Evolutionary conservation across 2,888 invertebrate species (phyloP), one percentile per base, ranked within the genome.

Genomic region (Erebia palarica): DNA sequence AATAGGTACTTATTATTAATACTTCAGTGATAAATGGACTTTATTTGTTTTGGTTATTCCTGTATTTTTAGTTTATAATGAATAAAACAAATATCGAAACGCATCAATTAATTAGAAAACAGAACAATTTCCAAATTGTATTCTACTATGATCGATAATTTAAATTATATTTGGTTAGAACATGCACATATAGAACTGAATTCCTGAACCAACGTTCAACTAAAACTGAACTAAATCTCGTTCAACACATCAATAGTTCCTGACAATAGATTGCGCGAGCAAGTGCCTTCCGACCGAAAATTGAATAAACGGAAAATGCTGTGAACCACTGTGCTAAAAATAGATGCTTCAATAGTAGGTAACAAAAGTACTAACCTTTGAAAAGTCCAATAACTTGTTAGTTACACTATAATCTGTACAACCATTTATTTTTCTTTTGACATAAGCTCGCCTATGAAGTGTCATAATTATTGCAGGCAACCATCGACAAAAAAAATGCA

Each of bases 181-280:
- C 57, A 65, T 55, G 65, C 53, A n/a, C 65, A 49, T 53, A 49
- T 18, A 60, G 27, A 69, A 67, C 63, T 59, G 21, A 69, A 64
- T 59, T 66, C 44, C 47, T 63, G 51, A 51, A 65, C 57, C 42
- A 60, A 47, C 58, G 44, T 65, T 55, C 60, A 65, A 69, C 68
- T 65, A 73, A 76, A 75, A 66, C 71, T 66, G 73, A 72, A 69
- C 72, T 75, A 75, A 76, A 75, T 73, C 73, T 71, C 66, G 66
- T 59, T 64, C 59, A 69, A 73, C 65, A 75, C 76, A 73, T 75
- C 73, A 67, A 64, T 63, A 72, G 65, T 66, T 75, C 66, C 64
- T 58, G 61, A 74, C 72, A 73, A 74, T 71, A 70, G 74, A 70
- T 68, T 63, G 69, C 66, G 72, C 63, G 66, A 71, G 72, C 67